Evolutionary conservation across 2,797 vertebrate species (phyloP), one percentile per base, ranked within the genome.

Genomic region (Buphagus erythrorhynchus): DNA sequence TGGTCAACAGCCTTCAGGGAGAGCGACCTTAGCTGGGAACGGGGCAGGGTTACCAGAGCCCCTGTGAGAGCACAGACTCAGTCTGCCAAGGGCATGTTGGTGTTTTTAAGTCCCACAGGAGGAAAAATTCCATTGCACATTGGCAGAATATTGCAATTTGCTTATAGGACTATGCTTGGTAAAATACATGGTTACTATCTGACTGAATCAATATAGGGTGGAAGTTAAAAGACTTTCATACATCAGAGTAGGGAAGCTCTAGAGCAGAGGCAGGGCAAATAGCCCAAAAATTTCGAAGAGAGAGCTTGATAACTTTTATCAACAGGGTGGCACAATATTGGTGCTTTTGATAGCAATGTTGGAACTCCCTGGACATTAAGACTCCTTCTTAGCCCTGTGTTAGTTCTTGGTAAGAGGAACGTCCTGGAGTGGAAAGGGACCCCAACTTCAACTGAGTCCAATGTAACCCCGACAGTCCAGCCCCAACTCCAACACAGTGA

Each of bases 301-400:
- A 2, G 45, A 13, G 35, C 46, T 80, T 78, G 93, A 54, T 95
- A 93, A 88, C 25, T 26, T 83, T 90, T 95, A 86, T 93, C 78
- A 86, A 36, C n/a, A 80, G 68, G 3, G 46, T 80, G 28, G 20
- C 68, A 77, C 57, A 54, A 78, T 4, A 0, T 65, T 68, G 57
- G 65, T 90, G 51, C n/a, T 91, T 90, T 82, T 76, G 82, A 90
- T 78, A 95, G 68, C 49, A 65, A 20, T 26, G 35, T 83, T 38
- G 26, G 38, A 91, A 42, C 42, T 95, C 61, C 28, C 16, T 73
- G 62, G 20, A 46, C 4, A 5, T 17, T 19, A 76, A 61, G 68
- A 51, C 35, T 92, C 9, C 21, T 43, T 13, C 79, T 66, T 69
- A 74, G 54, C 25, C 48, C 29, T 25, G 2, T 36, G 21, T 49